Evolutionary conservation across 2,797 vertebrate genomes (phyloP).

Genomic region (Sebastes glaucus): DNA sequence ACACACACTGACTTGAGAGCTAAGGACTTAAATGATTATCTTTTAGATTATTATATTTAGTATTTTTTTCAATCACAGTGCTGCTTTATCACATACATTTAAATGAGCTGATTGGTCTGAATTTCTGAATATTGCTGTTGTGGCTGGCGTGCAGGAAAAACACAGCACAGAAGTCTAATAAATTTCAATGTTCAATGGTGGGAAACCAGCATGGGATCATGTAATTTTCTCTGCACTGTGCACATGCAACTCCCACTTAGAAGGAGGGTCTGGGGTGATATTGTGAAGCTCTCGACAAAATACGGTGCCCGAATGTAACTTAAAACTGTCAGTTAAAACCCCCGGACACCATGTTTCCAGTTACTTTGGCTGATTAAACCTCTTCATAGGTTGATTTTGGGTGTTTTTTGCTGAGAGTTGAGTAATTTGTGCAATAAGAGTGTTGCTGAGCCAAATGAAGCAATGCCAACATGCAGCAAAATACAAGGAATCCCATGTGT

Average conservation of each 20-base stretch:
- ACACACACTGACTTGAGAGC: slow-evolving; percentile 6
- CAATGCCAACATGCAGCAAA: too few species aligned
- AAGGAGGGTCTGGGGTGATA: neutral
- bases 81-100: neutral
- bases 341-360: neutral
- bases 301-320: neutral
- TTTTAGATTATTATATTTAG: neutral
- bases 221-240: neutral
- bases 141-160: neutral
- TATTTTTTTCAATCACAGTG: neutral
- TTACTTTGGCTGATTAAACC: neutral
- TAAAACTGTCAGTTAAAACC: neutral
- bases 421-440: too few species aligned
- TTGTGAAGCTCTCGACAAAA: neutral
- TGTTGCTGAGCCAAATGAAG: too few species aligned
- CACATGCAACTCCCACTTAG: neutral
- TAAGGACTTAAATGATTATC: neutral
- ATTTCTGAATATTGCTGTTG: neutral
- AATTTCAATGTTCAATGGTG: neutral
- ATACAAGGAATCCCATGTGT: neutral
- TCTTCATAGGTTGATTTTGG: neutral
- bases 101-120: neutral
- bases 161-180: neutral
- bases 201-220: neutral
- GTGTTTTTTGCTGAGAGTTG: neutral